These are phyloP conservation scores for Campylomormyrus numenius DNA, from an alignment of 2,113 vertebrate genomes.

Conservation along the genomic window DNA sequence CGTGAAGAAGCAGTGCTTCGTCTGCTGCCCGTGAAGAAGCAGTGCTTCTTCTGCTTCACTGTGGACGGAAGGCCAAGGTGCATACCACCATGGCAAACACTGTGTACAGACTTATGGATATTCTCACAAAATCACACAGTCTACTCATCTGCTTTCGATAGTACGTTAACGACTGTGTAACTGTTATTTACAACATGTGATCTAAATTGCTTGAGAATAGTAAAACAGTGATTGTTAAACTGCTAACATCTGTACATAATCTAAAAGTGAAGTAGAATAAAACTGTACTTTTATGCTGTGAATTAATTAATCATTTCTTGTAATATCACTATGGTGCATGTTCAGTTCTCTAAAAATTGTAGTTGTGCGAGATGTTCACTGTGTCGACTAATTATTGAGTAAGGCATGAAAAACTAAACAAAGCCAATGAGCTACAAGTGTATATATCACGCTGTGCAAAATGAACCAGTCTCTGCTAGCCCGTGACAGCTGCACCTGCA, in stretches of 20 bases:
- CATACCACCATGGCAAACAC: background rate
- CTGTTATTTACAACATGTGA: conserved; percentile 3
- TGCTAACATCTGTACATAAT: background rate
- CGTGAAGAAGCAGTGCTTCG: background rate
- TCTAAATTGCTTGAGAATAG: background rate
- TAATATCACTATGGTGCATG: conserved; percentile 8
- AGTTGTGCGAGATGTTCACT: background rate
- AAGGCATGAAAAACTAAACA: background rate
- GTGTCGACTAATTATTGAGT: background rate
- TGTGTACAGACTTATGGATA: background rate
- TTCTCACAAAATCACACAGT: background rate
- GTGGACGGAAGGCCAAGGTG: background rate
- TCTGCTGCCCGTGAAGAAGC: background rate
- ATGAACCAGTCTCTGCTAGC: background rate
- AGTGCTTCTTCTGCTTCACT: background rate
- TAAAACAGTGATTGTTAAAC: background rate
- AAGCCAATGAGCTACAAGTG: background rate
- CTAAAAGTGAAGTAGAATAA: background rate
- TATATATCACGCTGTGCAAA: background rate
- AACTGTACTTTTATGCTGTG: background rate
- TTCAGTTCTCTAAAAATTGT: background rate
- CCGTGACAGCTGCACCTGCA: background rate
- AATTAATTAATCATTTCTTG: background rate
- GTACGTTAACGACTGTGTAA: background rate
- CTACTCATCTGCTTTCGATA: background rate